Base-by-base conservation (phyloP, 2,113 vertebrate genomes). In the Corapipo altera region DNA sequence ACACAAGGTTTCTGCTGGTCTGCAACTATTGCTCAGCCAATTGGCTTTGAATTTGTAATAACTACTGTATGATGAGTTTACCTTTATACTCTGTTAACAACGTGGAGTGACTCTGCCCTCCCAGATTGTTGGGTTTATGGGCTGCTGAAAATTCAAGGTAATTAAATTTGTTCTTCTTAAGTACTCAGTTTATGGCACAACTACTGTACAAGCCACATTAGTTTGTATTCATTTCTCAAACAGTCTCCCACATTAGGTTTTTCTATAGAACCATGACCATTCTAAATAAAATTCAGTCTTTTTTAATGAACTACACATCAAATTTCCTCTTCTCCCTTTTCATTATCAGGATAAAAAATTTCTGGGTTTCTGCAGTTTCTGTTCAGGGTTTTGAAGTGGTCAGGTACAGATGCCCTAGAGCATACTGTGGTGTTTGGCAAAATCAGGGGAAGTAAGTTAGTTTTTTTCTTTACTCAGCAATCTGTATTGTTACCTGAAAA, bases 151-250 rank as follows among this genome's bases (percentile, higher is more conserved):
- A 93, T 91, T 92, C 65, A 59, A 84, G 46, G 49, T 75, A 90
- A 92, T 95, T 89, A 85, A 52, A 65, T 92, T 91, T 92, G 48
- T 85, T 85, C 44, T 72, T 91, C 71, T 92, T 84, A 89, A 95
- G n/a, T 79, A 65, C 33, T 93, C 52, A 15, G 23, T 71, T 93
- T 95, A 58, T 85, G 94, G 66, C 58, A 39, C 48, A 87, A 12
- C 39, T 82, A 32, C 51, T 61, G 23, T 91, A 91, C 28, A 62
- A 65, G 49, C 58, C 33, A 51, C 32, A 10, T 33, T 79, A 48
- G 32, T 93, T 92, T 23, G 3, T 55, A 35, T 82, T 69, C 4
- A 41, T 88, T 93, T 94, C 79, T 52, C 22, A 62, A 44, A 55
- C 52, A 8, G 32, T 91, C 33, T 67, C 18, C 20, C 28, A 49